Base-by-base conservation (phyloP, 1,140 invertebrate species). In the Bathynomus jamesi region DNA sequence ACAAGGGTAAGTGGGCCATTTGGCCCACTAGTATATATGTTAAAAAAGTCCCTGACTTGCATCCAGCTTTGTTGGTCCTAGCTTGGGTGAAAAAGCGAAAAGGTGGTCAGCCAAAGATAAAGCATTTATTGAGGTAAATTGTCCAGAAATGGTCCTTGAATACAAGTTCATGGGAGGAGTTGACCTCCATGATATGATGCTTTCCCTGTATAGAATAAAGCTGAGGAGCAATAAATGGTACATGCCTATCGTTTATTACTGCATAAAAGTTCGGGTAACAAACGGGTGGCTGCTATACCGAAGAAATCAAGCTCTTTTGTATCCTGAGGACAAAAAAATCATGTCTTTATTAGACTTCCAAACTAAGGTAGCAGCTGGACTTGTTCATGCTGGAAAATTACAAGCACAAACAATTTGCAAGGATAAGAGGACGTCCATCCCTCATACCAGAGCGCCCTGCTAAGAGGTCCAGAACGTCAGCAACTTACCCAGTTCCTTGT, bases 151-250 rank as follows among this genome's bases (percentile, higher is more conserved):
- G 27, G 61, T 63, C n/a, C 7, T 10, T 28, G 21, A 63, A 63
- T 63, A 63, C 21, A 63, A 63, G 21, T 63, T 63, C 61, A 63
- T 63, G 61, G 61, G 61, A n/a, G 5, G 61, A 28, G 21, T 63
- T 63, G 21, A 63, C 21, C 27, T 63, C 21, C 21, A 21, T 8
- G 61, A 63, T 28, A 8, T 63, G 5, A 7, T 63, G 7, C 61
- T 63, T 63, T 24, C 27, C 21, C 21, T 28, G 11, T 8, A 63
- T 8, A 21, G 61, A 8, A 63, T 63, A 21, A 63, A 63, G 21
- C 5, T 63, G 21, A 21, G 21, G 21, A 63, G 61, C 61, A 63
- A 8, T 7, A 63, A 63, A 28, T 63, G 5, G 61, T 63, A 63
- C 21, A 63, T 63, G 21, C 27, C 21, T 63, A 28, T 28, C 5